These are phyloP conservation scores for Tortricodes alternella DNA, from an alignment of 2,888 invertebrate genomes.

Conservation along the genomic window DNA sequence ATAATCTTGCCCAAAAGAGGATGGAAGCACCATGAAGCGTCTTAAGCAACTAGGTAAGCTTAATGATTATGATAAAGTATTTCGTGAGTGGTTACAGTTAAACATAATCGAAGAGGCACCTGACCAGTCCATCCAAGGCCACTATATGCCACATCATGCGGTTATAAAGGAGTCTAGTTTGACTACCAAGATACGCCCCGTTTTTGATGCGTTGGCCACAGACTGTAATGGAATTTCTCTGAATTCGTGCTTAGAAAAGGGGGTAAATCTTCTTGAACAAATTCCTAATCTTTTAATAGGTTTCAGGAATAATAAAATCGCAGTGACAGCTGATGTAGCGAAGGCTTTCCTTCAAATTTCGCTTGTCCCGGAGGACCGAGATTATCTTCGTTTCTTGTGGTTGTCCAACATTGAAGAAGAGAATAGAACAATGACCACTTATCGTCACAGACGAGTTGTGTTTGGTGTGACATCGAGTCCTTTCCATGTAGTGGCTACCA, in stretches of 20 bases:
- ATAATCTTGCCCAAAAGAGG: neutral
- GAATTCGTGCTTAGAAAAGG: neutral
- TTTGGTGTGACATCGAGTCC: neutral
- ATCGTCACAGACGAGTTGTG: too few relatives aligned
- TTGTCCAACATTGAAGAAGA: neutral
- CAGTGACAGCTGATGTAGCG: constrained; percentile 23
- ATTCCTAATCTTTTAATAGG: constrained; percentile 26
- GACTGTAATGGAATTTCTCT: neutral
- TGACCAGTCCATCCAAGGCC: neutral
- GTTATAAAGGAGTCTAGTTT: neutral
- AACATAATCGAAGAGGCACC: neutral
- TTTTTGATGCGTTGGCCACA: neutral
- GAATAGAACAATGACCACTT: neutral
- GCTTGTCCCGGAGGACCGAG: neutral
- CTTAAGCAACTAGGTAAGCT: neutral
- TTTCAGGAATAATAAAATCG: constrained; percentile 25
- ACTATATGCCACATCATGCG: constrained; percentile 6
- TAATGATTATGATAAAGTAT: neutral
- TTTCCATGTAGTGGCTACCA: neutral
- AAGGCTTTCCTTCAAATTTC: constrained; percentile 14
- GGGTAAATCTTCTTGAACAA: constrained; percentile 22
- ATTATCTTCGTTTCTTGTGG: neutral
- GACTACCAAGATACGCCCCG: constrained; percentile 6
- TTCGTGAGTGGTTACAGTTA: neutral
- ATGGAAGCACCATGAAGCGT: neutral